phyloP scores from a whole-genome alignment of 1,140 invertebrate genomes.

The Acromyrmex charruanus region DNA sequence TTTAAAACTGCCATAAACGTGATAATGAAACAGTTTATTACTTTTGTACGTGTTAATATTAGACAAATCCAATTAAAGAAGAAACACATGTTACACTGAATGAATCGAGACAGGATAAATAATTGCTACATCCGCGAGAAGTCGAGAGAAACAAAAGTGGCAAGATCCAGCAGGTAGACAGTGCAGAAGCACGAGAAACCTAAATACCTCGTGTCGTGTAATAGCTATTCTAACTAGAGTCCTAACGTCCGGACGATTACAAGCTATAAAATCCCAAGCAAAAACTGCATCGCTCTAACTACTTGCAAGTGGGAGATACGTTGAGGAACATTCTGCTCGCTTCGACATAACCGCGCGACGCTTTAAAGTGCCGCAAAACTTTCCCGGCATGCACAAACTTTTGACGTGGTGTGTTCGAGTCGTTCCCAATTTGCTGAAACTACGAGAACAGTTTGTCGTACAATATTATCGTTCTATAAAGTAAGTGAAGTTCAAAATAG shows the following conservation, averaged over 20 bases:
- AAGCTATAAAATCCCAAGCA: conserved; percentile 76
- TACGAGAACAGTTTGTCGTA: neutral
- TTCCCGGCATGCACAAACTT: conserved; percentile 49
- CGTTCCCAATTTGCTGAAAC: conserved; percentile 48
- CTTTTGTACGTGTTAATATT: neutral
- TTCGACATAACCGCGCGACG: conserved; percentile 54
- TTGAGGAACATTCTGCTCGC: conserved; percentile 48
- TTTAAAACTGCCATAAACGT: neutral
- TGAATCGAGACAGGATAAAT: neutral
- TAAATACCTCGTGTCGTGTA: conserved; percentile 76
- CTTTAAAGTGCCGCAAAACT: conserved; percentile 44
- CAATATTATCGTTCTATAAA: conserved; percentile 19
- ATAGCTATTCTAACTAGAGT: conserved; percentile 71
- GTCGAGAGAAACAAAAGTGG: conserved; percentile 19
- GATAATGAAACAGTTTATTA: neutral
- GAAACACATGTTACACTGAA: neutral
- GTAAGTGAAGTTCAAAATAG: neutral
- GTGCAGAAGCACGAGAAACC: conserved; percentile 74
- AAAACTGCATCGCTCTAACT: conserved; percentile 57
- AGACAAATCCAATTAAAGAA: neutral
- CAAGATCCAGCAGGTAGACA: conserved; percentile 26
- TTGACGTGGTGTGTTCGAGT: conserved; percentile 46
- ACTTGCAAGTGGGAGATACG: conserved; percentile 32
- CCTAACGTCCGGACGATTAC: conserved; percentile 76
- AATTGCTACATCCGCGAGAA: neutral